Percentiles rank a stretch among this genome's conserved stretches.
Evolutionary conservation across 1,140 invertebrate species (phyloP).

Genomic region (Cyrtorhinus lividipennis): DNA sequence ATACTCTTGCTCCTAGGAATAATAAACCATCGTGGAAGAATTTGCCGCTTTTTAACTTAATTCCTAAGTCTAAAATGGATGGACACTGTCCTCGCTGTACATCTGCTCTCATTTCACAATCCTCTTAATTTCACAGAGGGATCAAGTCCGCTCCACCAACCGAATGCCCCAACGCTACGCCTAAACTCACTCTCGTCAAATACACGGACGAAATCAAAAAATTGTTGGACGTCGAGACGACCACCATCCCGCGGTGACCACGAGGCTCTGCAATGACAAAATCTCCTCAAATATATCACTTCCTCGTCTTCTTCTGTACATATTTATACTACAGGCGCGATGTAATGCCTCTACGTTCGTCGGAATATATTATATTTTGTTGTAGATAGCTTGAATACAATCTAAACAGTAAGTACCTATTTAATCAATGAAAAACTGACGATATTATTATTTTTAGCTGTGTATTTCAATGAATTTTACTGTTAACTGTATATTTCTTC

Average conservation of each 20-base stretch:
- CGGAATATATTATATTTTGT: conserved; percentile 5
- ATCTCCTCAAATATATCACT: no score
- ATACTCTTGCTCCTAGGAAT: no score
- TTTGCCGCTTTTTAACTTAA: no score
- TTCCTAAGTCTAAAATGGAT: no score
- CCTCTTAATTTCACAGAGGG: conserved; percentile 32
- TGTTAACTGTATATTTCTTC: no score
- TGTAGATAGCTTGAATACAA: not conserved
- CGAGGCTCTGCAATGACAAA: no score
- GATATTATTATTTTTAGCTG: conserved; percentile 4
- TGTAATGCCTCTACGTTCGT: no score
- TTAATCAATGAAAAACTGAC: not conserved
- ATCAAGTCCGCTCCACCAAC: conserved; percentile 54
- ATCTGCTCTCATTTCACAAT: no score
- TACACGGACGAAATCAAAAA: conserved; percentile 63
- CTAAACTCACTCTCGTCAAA: conserved; percentile 64
- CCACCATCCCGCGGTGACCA: conserved; percentile 20
- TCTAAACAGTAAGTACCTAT: not conserved
- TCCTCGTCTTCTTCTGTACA: no score
- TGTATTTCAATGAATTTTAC: not conserved
- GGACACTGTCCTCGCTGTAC: no score
- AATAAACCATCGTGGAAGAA: no score
- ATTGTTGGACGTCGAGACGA: conserved; percentile 48
- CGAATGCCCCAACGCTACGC: conserved; percentile 46
- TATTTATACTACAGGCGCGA: no score